phyloP scores from a whole-genome alignment of 2,113 vertebrate species.

The Baryphthengus martii region DNA sequence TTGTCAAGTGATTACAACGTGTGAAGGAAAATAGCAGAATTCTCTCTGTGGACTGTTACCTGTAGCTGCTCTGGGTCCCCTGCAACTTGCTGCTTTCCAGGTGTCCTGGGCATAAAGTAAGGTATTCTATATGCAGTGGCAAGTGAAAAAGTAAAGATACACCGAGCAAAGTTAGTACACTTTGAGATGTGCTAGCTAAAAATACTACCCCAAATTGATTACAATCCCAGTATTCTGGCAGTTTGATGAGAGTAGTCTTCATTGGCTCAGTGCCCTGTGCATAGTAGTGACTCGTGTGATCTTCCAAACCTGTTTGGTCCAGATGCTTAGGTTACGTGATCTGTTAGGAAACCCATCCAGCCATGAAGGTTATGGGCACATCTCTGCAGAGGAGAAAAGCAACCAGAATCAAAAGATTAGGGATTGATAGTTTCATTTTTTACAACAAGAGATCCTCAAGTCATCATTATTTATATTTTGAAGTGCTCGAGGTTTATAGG shows the following conservation, averaged over 20 bases:
- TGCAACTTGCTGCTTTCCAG: not conserved
- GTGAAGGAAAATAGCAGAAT: not conserved
- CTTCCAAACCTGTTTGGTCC: not conserved
- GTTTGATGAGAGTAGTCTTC: not conserved
- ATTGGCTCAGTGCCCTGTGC: not conserved
- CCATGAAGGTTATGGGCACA: not conserved
- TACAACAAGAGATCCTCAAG: not conserved
- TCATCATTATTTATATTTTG: not conserved
- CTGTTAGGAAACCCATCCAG: not conserved
- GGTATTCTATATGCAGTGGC: rapidly evolving
- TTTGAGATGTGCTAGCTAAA: not conserved
- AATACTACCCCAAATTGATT: not conserved
- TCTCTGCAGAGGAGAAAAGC: not conserved
- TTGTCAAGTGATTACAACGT: not conserved
- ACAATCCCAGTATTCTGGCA: not conserved
- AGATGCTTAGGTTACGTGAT: not conserved
- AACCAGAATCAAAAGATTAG: not conserved
- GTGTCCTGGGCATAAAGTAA: not conserved
- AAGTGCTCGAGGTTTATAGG: not conserved
- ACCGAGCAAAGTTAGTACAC: not conserved
- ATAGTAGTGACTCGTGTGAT: not conserved
- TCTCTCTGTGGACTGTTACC: not conserved
- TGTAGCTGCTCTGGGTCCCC: not conserved
- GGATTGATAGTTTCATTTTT: not conserved
- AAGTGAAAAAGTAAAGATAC: not conserved